phyloP scores from a whole-genome alignment of 2,888 invertebrate genomes.

The Phania funesta region DNA sequence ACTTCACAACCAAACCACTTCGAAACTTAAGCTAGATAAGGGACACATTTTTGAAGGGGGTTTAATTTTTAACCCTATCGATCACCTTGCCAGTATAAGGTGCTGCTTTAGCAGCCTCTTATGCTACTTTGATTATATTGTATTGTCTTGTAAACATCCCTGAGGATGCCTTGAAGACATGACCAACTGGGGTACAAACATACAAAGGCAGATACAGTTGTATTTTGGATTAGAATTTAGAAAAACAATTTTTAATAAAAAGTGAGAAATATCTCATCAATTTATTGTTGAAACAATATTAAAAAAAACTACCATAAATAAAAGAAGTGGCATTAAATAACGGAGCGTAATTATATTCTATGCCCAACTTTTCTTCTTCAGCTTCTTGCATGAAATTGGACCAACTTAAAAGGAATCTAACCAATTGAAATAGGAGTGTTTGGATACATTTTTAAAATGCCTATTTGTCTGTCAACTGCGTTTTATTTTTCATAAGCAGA shows the following conservation, averaged over 20 bases:
- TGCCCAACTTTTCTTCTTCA: not conserved
- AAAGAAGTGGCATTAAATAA: conserved; percentile 50
- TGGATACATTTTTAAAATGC: conserved; percentile 31
- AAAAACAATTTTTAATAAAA: not conserved
- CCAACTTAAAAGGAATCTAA: conserved; percentile 24
- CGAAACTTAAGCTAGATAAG: too few relatives aligned
- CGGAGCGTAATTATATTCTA: conserved; percentile 27
- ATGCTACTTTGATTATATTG: too few relatives aligned
- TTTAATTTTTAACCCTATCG: too few relatives aligned
- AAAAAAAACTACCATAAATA: conserved; percentile 44
- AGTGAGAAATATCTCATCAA: not conserved
- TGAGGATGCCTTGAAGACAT: too few relatives aligned
- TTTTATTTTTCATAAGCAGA: conserved; percentile 15
- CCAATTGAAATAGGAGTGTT: conserved; percentile 37
- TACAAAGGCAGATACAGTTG: too few relatives aligned
- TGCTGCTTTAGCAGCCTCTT: too few relatives aligned
- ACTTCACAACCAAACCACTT: too few relatives aligned
- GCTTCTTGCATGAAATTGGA: conserved; percentile 4
- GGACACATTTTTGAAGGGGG: too few relatives aligned
- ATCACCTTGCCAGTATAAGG: too few relatives aligned
- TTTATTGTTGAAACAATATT: conserved; percentile 23
- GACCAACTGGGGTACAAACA: too few relatives aligned
- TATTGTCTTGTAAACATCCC: too few relatives aligned
- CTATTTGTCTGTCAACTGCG: conserved; percentile 63
- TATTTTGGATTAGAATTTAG: too few relatives aligned